phyloP scores from a whole-genome alignment of 2,888 invertebrate genomes.

The Eretmocerus hayati region DNA sequence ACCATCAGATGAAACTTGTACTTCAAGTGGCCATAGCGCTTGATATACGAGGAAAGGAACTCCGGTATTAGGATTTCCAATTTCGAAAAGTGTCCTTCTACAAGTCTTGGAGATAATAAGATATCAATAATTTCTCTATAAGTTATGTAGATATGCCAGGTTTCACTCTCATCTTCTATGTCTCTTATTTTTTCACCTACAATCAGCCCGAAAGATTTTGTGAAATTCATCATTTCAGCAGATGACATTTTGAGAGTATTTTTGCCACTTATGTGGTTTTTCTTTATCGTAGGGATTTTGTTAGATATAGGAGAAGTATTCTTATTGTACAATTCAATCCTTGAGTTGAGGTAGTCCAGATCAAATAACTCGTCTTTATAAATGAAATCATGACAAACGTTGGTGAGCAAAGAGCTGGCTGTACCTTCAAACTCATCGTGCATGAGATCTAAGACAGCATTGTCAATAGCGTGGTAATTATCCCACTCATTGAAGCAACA shows the following conservation, averaged over 20 bases:
- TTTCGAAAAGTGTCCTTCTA: too few relatives aligned
- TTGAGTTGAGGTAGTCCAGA: constrained; percentile 12
- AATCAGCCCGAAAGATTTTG: too few relatives aligned
- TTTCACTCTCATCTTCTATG: too few relatives aligned
- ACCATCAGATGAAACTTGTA: too few relatives aligned
- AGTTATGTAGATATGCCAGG: too few relatives aligned
- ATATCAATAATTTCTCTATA: too few relatives aligned
- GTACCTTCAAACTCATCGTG: constrained; percentile 24
- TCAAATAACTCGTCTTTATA: constrained; percentile 12
- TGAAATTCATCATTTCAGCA: too few relatives aligned
- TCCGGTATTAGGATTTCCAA: too few relatives aligned
- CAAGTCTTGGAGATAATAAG: too few relatives aligned
- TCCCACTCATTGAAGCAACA: constrained; percentile 17
- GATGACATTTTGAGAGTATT: constrained; percentile 15
- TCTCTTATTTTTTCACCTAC: too few relatives aligned
- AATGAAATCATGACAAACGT: constrained; percentile 9
- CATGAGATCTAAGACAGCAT: constrained; percentile 20
- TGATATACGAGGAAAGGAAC: too few relatives aligned
- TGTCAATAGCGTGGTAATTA: constrained; percentile 14
- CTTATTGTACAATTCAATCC: constrained; percentile 4
- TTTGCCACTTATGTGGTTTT: constrained; percentile 4
- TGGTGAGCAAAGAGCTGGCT: constrained; percentile 16
- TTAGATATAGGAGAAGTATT: neutral
- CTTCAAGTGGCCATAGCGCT: too few relatives aligned
- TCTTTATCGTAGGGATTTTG: constrained; percentile 10